Evolutionary conservation across 1,140 invertebrate species (phyloP), one percentile per base, ranked within the genome.

Genomic region (Leptopilina boulardi): DNA sequence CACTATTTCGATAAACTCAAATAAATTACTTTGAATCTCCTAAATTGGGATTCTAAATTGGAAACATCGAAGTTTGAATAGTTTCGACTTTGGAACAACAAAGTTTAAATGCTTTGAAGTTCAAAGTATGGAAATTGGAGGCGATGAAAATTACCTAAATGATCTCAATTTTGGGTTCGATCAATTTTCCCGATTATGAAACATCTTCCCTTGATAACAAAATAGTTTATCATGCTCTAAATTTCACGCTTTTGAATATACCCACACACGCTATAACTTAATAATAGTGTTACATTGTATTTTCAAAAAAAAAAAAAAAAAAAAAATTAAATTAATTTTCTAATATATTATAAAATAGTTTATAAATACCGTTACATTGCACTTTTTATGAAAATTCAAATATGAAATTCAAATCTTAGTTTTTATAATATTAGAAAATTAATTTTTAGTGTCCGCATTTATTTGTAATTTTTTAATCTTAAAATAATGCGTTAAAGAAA

Each of bases 41-140:
- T 5, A 30, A 66, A 66, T 66, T 23, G 56, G 15, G 23, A 66
- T 66, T 66, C 56, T 26, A 66, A 66, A 66, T 66, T 66, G 56
- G 23, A 30, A 30, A 11, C 56, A 66, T 66, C 56, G 2, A 66
- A 66, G 23, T 66, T 66, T 26, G 21, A 30, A 66, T 30, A 66
- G 56, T 66, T 66, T 30, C 56, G 15, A 66, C 21, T 26, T 26
- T 66, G 21, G 23, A 26, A 30, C 56, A 66, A 66, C 56, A 66
- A 66, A 66, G 56, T 66, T 66, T 30, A 23, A 66, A 66, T 15
- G 56, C 23, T 66, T 26, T 66, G 23, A 66, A 66, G 23, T 66
- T 26, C 56, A 26, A n/a, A 30, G 23, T 66, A 26, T 26, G 23
- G 56, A 66, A 66, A 66, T 66, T 66, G 56, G 56, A 66, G 23